Base-by-base conservation (phyloP, 1,140 invertebrate species). In the Megalonaias nervosa region DNA sequence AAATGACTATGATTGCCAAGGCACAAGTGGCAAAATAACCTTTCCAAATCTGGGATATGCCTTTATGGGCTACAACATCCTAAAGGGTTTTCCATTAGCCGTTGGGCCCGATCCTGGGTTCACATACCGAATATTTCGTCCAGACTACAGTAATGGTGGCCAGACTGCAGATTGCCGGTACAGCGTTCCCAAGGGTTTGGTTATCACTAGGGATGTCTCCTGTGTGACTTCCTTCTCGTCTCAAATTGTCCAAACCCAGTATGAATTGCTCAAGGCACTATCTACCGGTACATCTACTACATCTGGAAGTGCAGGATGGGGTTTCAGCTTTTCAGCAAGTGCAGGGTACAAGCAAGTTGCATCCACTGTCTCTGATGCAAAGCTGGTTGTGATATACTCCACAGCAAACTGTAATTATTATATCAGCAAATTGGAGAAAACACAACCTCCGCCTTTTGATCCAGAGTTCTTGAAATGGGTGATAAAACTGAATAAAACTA, bases 31-130 rank as follows among this genome's bases (percentile, higher is more conserved):
- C 31, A 64, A 65, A n/a, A 11, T 66, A 14, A 66, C 60, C n/a
- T 62, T 74, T 19, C 62, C 67, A n/a, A 56, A 65, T 57, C 21
- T 66, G 19, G 72, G 67, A 23, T 74, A 65, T 57, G 26, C 62
- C 6, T 38, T 74, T 21, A 23, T 65, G 31, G 72, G 72, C 64
- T 74, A 74, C 56, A 74, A 74, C 64, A 38, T 64, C 16, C 31
- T 74, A 48, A 26, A 31, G 19, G 72, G 72, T 17, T 74, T 16
- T 23, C 72, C 72, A 23, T 64, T 74, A 9, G 72, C 62, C 17
- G 31, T 55, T 23, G 72, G 72, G 21, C 72, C 55, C 23, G 72
- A 74, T 55, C 72, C 72, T 13, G 72, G 72, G 14, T 74, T 74
- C 56, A 74, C 62, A 13, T 57, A 56, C 72, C 72, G 62, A 19